Conservation (phyloP, 2,113 vertebrate species). For the Lampris megalopsis region DNA sequence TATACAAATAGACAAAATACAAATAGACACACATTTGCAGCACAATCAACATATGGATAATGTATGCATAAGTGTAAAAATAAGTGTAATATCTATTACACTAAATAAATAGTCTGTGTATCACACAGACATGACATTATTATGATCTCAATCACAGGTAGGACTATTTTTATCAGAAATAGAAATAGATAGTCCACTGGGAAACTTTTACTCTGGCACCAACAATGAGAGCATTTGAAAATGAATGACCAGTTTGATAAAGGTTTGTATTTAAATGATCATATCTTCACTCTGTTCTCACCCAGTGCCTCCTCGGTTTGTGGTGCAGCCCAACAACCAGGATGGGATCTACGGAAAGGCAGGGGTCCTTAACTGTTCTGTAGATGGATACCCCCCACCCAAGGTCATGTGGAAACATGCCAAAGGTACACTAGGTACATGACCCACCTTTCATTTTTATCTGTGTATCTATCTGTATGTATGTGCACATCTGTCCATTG, state of each 20-base stretch:
- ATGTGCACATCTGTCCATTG: constrained; percentile 10
- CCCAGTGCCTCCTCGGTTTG: constrained; percentile 95
- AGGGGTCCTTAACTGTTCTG: constrained; percentile 95
- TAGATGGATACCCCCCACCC: constrained; percentile 96
- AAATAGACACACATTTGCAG: too few species aligned
- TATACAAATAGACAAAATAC: too few species aligned
- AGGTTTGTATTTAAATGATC: background rate
- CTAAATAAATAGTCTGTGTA: too few species aligned
- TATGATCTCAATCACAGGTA: too few species aligned
- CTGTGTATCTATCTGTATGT: constrained; percentile 8
- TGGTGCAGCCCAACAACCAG: constrained; percentile 98
- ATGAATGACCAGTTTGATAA: background rate
- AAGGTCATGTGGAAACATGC: constrained; percentile 99
- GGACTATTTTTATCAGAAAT: background rate
- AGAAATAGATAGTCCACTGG: background rate
- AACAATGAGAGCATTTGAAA: background rate
- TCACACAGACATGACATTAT: too few species aligned
- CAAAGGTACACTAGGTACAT: constrained; percentile 85
- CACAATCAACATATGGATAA: too few species aligned
- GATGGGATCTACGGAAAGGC: constrained; percentile 98
- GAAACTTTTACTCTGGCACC: background rate
- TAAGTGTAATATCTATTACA: too few species aligned
- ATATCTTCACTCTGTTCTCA: background rate
- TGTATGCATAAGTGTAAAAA: too few species aligned
- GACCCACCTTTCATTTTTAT: constrained; percentile 23